Evolutionary conservation across 2,113 vertebrate species (phyloP).

Genomic region (Promerops cafer): DNA sequence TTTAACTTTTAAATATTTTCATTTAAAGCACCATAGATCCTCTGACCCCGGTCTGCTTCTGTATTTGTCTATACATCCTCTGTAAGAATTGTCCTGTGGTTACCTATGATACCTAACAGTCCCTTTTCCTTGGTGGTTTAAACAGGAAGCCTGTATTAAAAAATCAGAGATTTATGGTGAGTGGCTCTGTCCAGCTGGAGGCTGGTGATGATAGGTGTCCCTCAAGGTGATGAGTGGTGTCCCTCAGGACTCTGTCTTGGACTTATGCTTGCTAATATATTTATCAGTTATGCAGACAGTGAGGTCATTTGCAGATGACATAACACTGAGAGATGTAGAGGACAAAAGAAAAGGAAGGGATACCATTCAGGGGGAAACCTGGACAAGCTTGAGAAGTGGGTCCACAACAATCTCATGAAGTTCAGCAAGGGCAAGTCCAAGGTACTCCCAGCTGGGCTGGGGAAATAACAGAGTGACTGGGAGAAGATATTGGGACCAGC

Average conservation of each 20-base stretch:
- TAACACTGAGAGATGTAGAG: background rate
- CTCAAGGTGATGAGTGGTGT: background rate
- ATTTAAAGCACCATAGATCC: background rate
- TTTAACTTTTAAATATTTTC: background rate
- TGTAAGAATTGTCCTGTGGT: accelerated
- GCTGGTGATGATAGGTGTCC: too few relatives aligned
- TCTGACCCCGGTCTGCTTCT: background rate
- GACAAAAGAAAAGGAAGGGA: background rate
- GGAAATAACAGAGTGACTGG: background rate
- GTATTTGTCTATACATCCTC: background rate
- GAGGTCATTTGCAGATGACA: background rate
- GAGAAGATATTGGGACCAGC: background rate
- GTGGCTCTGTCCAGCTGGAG: background rate
- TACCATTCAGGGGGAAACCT: background rate
- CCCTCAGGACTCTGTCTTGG: background rate
- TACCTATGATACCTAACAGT: accelerated
- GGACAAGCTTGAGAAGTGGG: background rate
- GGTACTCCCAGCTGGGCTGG: background rate
- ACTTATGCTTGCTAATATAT: accelerated
- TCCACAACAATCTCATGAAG: background rate
- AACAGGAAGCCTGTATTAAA: background rate
- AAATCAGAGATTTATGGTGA: background rate
- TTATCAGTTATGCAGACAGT: background rate
- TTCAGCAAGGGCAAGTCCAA: background rate
- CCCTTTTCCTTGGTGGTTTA: accelerated